These are phyloP conservation scores for Galeopsomyia nigrocyanea DNA, from an alignment of 2,888 invertebrate genomes.

Conservation along the genomic window DNA sequence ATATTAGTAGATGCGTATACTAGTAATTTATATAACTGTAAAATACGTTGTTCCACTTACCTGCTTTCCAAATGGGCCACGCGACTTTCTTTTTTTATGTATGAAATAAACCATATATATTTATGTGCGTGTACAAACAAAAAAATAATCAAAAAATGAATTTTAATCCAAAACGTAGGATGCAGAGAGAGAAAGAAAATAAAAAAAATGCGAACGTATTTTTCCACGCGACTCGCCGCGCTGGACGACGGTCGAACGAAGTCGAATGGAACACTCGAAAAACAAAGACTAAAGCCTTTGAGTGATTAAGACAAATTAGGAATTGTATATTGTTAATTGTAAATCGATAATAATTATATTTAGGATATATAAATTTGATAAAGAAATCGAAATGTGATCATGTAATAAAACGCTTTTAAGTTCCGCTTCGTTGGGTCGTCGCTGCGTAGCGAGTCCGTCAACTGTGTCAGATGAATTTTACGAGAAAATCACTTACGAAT, in stretches of 20 bases:
- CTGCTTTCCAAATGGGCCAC: constrained; percentile 46
- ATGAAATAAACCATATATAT: constrained; percentile 32
- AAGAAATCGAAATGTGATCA: constrained; percentile 40
- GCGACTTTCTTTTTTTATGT: constrained; percentile 38
- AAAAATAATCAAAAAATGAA: constrained; percentile 19
- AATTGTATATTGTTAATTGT: constrained; percentile 24
- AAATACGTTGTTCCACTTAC: constrained; percentile 46
- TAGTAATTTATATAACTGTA: constrained; percentile 43
- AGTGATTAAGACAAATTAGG: constrained; percentile 42
- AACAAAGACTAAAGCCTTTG: constrained; percentile 38
- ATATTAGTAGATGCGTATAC: constrained; percentile 10
- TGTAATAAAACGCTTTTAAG: constrained; percentile 42
- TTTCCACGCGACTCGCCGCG: constrained; percentile 38
- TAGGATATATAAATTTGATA: constrained; percentile 26
- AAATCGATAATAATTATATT: constrained; percentile 30
- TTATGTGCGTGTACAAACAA: constrained; percentile 2
- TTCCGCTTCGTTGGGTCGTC: constrained; percentile 41
- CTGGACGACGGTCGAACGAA: constrained; percentile 41
- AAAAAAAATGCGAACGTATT: constrained; percentile 33
- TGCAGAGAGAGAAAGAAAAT: too few species aligned
- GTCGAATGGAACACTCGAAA: constrained; percentile 17
- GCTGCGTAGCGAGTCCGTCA: constrained; percentile 25
- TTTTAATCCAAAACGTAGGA: too few species aligned
- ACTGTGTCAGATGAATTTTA: constrained; percentile 39
- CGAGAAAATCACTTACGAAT: constrained; percentile 55